phyloP scores from a whole-genome alignment of 2,113 vertebrate species.

The Oreochromis tanganicae region DNA sequence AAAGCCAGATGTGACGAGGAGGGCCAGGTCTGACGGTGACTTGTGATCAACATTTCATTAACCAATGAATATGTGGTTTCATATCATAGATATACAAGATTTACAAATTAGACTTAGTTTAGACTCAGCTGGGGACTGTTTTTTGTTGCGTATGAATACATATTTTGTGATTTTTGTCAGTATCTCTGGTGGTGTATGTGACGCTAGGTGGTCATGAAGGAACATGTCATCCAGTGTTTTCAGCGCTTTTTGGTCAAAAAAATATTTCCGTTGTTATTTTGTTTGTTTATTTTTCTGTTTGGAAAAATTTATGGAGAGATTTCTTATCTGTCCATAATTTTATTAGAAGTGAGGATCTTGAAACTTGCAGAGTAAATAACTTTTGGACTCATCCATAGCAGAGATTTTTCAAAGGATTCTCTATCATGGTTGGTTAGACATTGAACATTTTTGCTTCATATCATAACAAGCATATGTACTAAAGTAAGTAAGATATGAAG shows the following conservation, averaged over 20 bases:
- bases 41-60: neutral
- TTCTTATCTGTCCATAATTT: neutral
- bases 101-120: neutral
- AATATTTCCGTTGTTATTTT: neutral
- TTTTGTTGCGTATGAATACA: neutral
- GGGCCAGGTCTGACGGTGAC: neutral
- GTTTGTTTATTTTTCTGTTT: neutral
- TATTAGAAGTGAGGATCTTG: neutral
- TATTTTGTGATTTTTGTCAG: accelerated
- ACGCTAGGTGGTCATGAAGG: accelerated
- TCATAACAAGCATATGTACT: neutral
- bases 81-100: neutral
- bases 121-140: neutral
- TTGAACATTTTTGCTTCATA: neutral
- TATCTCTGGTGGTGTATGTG: neutral
- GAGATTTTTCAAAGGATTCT: neutral
- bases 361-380: neutral
- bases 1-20: neutral
- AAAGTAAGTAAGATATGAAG: neutral
- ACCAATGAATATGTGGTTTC: neutral
- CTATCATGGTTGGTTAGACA: neutral
- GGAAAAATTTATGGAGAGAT: neutral
- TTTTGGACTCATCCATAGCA: accelerated
- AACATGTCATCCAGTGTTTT: neutral
- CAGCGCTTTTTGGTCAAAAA: neutral